Percentiles rank a stretch among this genome's conserved stretches.
Conservation (phyloP, 2,797 vertebrate genomes). For the Arremon aurantiirostris region DNA sequence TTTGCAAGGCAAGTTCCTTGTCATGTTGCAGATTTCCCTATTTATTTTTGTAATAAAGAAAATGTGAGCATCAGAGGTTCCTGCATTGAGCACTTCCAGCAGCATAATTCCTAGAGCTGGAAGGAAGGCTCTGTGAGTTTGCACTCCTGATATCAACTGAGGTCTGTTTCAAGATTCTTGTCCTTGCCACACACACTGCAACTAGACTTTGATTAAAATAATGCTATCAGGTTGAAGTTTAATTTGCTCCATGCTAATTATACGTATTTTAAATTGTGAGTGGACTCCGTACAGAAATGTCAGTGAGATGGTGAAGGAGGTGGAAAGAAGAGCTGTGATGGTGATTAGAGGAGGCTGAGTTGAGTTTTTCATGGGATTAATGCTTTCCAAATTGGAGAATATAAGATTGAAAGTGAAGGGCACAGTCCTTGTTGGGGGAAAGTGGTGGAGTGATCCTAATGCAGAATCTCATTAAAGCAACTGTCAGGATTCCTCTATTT, state of each 20-base stretch:
- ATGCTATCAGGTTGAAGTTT: neutral
- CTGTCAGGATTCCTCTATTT: slow-evolving; percentile 93
- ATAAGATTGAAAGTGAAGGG: slow-evolving; percentile 88
- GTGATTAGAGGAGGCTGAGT: slow-evolving; percentile 76
- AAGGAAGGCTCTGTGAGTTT: neutral
- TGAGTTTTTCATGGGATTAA: slow-evolving; percentile 83
- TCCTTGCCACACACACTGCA: neutral
- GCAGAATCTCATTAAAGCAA: slow-evolving; percentile 94
- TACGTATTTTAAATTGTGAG: neutral
- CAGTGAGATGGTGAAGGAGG: neutral
- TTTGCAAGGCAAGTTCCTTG: neutral
- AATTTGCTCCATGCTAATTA: slow-evolving; percentile 11
- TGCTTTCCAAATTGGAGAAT: slow-evolving; percentile 81
- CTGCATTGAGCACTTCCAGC: neutral
- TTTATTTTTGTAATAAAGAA: neutral
- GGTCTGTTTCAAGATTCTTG: neutral
- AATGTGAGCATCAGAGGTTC: neutral
- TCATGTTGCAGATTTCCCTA: neutral
- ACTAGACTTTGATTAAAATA: neutral
- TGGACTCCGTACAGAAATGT: neutral
- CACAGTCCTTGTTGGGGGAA: slow-evolving; percentile 77
- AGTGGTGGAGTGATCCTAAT: slow-evolving; percentile 87
- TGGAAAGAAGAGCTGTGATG: slow-evolving; percentile 66
- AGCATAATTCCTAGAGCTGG: neutral
- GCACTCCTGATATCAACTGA: fast-evolving